Percentiles rank a stretch among this genome's conserved stretches.
Evolutionary conservation across 2,888 invertebrate genomes (phyloP).

Genomic region (Platypus cylindrus): DNA sequence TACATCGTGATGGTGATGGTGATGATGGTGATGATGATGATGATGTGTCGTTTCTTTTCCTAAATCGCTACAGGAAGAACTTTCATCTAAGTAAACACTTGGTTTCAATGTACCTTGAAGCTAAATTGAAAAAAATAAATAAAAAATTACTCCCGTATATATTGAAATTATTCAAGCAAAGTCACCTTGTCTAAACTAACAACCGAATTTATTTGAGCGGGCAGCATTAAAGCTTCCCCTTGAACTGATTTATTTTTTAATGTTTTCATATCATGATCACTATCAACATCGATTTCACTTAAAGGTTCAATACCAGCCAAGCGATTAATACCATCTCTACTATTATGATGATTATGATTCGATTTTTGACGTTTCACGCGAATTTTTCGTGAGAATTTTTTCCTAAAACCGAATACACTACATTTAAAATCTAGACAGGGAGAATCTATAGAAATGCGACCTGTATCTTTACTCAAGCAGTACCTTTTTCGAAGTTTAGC

Average conservation of each 20-base stretch:
- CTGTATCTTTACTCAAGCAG: too few relatives aligned
- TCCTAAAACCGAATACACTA: slow-evolving; percentile 12
- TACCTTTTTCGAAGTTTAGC: slow-evolving; percentile 30
- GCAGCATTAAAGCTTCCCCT: slow-evolving; percentile 24
- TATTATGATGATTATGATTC: too few relatives aligned
- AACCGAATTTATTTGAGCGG: slow-evolving; percentile 28
- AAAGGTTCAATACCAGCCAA: slow-evolving; percentile 28
- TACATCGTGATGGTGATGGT: slow-evolving; percentile 15
- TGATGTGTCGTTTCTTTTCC: slow-evolving; percentile 31
- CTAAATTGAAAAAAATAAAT: slow-evolving; percentile 8
- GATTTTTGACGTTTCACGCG: slow-evolving; percentile 44
- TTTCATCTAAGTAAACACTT: slow-evolving; percentile 32
- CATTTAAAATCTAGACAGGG: too few relatives aligned
- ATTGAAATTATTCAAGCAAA: slow-evolving; percentile 13
- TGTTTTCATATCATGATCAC: slow-evolving; percentile 30
- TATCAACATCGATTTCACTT: slow-evolving; percentile 33
- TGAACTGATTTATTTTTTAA: slow-evolving; percentile 23
- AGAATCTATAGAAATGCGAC: too few relatives aligned
- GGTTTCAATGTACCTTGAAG: slow-evolving; percentile 25
- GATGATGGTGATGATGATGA: slow-evolving; percentile 16
- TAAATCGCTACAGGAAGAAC: slow-evolving; percentile 35
- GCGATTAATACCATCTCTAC: slow-evolving; percentile 7
- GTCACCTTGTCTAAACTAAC: slow-evolving; percentile 21
- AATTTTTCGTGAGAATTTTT: slow-evolving; percentile 48
- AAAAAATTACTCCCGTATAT: background rate